A percentile compares a stretch with the other conserved stretches of the same genome.
These are phyloP conservation scores for Illadopsis cleaveri DNA, from an alignment of 2,113 vertebrate species.

Conservation along the genomic window DNA sequence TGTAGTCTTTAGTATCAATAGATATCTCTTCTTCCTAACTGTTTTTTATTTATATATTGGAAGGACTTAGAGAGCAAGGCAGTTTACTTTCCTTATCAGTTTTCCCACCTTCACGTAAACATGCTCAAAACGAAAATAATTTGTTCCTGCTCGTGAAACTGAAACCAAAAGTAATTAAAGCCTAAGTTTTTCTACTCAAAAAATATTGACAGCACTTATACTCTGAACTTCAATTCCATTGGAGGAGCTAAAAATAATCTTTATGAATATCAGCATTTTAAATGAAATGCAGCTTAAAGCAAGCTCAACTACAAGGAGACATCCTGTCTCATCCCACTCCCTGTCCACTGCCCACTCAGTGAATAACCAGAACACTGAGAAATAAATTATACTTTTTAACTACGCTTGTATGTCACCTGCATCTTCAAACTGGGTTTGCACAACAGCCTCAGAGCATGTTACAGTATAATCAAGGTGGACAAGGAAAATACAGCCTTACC, in stretches of 20 bases:
- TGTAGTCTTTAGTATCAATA: neutral
- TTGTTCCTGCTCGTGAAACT: neutral
- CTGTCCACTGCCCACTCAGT: neutral
- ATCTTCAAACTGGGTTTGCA: neutral
- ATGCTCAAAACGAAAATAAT: slow-evolving; percentile 29
- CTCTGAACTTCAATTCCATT: neutral
- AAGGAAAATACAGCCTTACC: neutral
- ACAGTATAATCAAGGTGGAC: neutral
- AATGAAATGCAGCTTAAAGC: neutral
- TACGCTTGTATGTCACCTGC: neutral
- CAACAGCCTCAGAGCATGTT: neutral
- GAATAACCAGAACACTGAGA: neutral
- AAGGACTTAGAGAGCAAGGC: neutral
- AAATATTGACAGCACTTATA: neutral
- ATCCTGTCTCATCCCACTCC: neutral
- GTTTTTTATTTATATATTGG: neutral
- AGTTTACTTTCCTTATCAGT: slow-evolving; percentile 43
- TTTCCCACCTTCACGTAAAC: slow-evolving; percentile 50
- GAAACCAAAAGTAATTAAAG: slow-evolving; percentile 51
- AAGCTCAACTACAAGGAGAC: neutral
- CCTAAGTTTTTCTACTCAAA: neutral
- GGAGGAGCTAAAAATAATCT: neutral
- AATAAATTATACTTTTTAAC: neutral
- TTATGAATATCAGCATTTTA: neutral
- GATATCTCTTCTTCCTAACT: neutral